Evolutionary conservation across 2,888 invertebrate species (phyloP), one percentile per base, ranked within the genome.

Genomic region (Synergus itoensis): DNA sequence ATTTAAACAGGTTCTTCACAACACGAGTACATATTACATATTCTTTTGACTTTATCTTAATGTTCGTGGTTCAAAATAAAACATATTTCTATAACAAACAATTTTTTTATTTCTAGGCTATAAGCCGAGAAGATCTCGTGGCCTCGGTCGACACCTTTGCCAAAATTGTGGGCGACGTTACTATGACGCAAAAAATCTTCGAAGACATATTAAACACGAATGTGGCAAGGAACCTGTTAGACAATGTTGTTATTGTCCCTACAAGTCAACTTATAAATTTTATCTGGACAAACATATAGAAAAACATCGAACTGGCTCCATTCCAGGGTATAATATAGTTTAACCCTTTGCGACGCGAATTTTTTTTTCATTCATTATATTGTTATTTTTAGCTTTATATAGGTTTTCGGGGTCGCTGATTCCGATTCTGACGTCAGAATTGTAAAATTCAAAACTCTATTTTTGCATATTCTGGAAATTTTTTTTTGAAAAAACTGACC

Each of bases 151-250:
- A 4, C 89, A 90, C 83, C 86, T 86, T 11, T 94, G 94, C 83
- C 92, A 92, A 16, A 92, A 91, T 79, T 94, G 94, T 85, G 93
- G 92, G 85, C 93, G 94, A 75, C 93, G 93, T 45, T 94, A 94
- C 88, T 93, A 94, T 73, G 93, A 93, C 62, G 92, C 93, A 85
- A 93, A 93, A 83, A 94, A 94, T 18, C 89, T 95, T 80, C 92
- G 93, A 63, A 89, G 93, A 14, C 94, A 94, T 84, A 87, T 93
- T 78, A 89, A 90, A 62, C 93, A 93, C 80, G 94, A 94, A 83
- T 94, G 94, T 84, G 94, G 94, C 5, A 90, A 91, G 82, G 88
- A 90, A 53, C 92, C 92, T 53, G 91, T 88, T 79, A 89, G 91
- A 65, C 89, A 91, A 67, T 93, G 93, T 81, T 86, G 88, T 16